Evolutionary conservation across 2,113 vertebrate species (phyloP), one percentile per base, ranked within the genome.

Genomic region (Tangachromis dhanisi): DNA sequence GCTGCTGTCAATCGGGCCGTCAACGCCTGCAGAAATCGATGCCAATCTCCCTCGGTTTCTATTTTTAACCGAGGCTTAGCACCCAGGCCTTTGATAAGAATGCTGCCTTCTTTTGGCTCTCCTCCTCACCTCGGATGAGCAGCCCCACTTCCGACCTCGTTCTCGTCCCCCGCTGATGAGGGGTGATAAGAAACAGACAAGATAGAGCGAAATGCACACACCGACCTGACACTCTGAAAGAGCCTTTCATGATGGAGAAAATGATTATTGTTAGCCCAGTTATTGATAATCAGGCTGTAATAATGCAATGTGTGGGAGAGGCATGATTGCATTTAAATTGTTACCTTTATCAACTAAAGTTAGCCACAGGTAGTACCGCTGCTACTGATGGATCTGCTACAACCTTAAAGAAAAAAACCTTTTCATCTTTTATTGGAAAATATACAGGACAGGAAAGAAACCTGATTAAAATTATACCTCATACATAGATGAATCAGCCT

Each of bases 1-100:
- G 92, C 91, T 79, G 94, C 95, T 96, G 95, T 95, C 95, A 96
- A 93, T 95, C 95, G 93, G 89, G 85, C 93, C 92, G 94, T 94
- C 94, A 95, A 86, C 93, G 93, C 91, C 93, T 89, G 91, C 91
- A 94, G 92, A 95, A 95, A 96, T 96, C 95, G 93, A 96, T 95
- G 95, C 95, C 95, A 95, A 95, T 96, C 95, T 95, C 92, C 88
- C 81, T 84, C 76, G 9, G 87, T 93, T 94, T 93, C 94, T 96
- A 96, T 96, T 95, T 96, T 96, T 96, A 95, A 91, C 92, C 24
- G 3, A 54, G 87, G 90, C 93, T 93, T 91, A 90, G 88, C 92
- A 92, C 83, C 84, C 68, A 14, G 91, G 92, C 91, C 92, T 95
- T 94, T 94, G 95, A 96, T 95, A 95, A 95, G 92, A 90, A 94